Conservation (phyloP, 2,113 vertebrate species). For the Poecilia latipinna region DNA sequence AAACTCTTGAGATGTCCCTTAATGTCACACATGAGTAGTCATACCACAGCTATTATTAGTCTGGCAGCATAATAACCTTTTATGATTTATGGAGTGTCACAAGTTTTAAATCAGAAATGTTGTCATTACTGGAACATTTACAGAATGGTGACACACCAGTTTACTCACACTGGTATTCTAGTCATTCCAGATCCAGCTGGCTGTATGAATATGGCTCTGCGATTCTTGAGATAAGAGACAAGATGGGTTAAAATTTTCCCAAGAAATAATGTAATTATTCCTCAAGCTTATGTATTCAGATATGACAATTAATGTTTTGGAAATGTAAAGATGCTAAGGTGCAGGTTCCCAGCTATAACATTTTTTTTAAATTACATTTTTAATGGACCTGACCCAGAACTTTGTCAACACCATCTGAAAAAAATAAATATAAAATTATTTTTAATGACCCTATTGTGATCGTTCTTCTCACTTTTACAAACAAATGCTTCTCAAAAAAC, state of each 20-base stretch:
- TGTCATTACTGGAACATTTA: background rate
- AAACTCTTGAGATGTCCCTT: background rate
- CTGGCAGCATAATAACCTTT: background rate
- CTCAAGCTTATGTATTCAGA: too few relatives aligned
- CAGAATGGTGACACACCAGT: background rate
- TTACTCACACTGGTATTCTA: background rate
- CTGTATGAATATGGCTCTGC: background rate
- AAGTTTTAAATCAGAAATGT: background rate
- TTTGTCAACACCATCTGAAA: too few relatives aligned
- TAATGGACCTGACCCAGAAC: too few relatives aligned
- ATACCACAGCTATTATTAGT: background rate
- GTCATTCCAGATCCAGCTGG: background rate
- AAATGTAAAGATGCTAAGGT: background rate
- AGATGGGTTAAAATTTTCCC: too few relatives aligned
- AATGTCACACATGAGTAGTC: background rate
- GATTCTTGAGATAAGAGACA: too few relatives aligned
- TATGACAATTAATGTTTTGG: background rate
- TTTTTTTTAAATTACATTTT: background rate
- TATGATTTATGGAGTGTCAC: background rate
- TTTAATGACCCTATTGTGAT: too few relatives aligned
- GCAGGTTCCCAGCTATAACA: background rate
- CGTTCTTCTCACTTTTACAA: too few relatives aligned
- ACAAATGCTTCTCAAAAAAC: too few relatives aligned
- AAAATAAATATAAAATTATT: too few relatives aligned
- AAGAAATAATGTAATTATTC: too few relatives aligned